Evolutionary conservation across 2,797 vertebrate genomes (phyloP), one percentile per base, ranked within the genome.

Genomic region (Holocentrus rufus): DNA sequence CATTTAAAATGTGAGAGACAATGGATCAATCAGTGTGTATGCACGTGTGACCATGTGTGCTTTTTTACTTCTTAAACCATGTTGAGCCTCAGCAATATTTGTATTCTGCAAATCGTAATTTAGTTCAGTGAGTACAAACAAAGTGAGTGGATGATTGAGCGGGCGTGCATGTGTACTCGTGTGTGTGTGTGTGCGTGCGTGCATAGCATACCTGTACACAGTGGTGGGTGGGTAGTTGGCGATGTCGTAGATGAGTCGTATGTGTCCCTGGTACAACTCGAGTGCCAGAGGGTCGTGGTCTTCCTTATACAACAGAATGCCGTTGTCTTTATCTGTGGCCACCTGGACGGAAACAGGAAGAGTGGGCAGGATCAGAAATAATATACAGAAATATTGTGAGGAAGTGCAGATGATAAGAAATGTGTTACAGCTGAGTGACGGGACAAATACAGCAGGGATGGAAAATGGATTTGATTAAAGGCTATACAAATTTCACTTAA

Each of bases 201-300:
- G 53, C 27, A 2, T 4, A 7, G 9, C 77, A 2, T 85, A 93
- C 90, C 90, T 91, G 14, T 92, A 92, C 1, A 91, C 91, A 44
- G 91, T 93, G 25, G 95, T 97, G 0, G 96, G 96, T 1, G 96
- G 96, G 80, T 96, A 96, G 87, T 89, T 96, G 87, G 95, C 86
- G 1, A 96, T 95, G 92, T 98, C 96, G 0, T 98, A 98, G 82
- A 97, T 95, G 74, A 98, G 95, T 50, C 97, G 92, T 78, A 98
- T 96, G 0, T 98, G 97, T 47, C 97, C 97, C 87, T 98, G 97
- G 90, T 98, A 98, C 62, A 99, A 85, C 89, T 99, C 97, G 87
- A 99, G 91, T 0, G 96, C 96, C 90, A 99, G 85, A 0, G 96
- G 97, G 81, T 99, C 97, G 0, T 96, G 95, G 90, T 98, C 97